Conservation (phyloP, 2,797 vertebrate genomes). For the Coccyzus lansbergi region DNA sequence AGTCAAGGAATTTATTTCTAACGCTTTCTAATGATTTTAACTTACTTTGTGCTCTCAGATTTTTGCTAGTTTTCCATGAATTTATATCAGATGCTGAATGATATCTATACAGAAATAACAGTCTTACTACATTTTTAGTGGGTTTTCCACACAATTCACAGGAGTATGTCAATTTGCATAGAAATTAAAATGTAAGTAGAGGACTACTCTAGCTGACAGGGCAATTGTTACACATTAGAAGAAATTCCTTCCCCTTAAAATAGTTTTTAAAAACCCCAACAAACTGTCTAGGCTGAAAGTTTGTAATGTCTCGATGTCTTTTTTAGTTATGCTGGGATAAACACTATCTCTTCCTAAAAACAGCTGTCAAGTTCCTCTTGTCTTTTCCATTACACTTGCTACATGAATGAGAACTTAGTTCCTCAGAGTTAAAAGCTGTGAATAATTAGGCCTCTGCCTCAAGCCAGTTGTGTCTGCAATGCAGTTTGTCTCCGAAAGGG, state of each 20-base stretch:
- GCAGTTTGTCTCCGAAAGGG: neutral
- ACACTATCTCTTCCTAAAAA: constrained; percentile 44
- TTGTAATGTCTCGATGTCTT: neutral
- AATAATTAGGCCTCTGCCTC: neutral
- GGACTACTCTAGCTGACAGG: neutral
- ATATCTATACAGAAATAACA: neutral
- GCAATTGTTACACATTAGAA: neutral
- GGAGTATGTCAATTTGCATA: neutral
- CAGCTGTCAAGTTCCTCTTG: constrained; percentile 26
- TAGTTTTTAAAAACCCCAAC: neutral
- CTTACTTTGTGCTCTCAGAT: neutral
- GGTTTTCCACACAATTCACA: neutral
- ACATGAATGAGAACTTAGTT: constrained; percentile 32
- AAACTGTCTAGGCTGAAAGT: constrained; percentile 2
- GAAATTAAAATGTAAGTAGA: neutral
- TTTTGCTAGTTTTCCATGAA: neutral
- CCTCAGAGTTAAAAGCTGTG: constrained; percentile 18
- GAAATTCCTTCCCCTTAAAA: neutral
- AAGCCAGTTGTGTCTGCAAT: neutral
- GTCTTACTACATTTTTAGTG: neutral
- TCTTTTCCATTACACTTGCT: constrained; percentile 18
- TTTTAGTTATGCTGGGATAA: constrained; percentile 41
- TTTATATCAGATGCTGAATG: neutral
- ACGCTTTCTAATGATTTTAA: neutral
- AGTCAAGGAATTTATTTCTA: neutral